Evolutionary conservation across 2,113 vertebrate species (phyloP), one percentile per base, ranked within the genome.

Genomic region (Acanthochromis polyacanthus): DNA sequence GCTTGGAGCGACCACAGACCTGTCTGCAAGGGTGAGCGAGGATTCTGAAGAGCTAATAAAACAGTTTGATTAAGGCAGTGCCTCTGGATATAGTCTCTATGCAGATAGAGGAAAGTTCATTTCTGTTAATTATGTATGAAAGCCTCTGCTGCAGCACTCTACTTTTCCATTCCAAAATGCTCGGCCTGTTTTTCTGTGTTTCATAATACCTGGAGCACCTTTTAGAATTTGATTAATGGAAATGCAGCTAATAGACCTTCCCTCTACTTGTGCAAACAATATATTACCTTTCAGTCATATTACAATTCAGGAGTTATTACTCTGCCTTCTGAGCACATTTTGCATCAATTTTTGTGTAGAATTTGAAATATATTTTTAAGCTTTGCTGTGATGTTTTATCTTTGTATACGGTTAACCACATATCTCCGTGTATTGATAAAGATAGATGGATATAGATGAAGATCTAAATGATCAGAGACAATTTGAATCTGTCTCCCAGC

Each of bases 1-100:
- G 97, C 97, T 65, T 99, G 98, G 98, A 99, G 97, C 89, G 97
- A 99, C 93, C 97, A 99, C 61, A 95, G 97, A 70, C 98, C 98
- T 12, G 96, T 97, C 12, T 99, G 98, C 90, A 99, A 98, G 96
- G 98, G 98, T 99, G 95, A 96, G 91, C 3, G 4, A 40, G 53
- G 85, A 67, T 71, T 36, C 70, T 63, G 38, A 65, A 23, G 77
- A 92, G 78, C 88, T 88, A 89, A 91, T 90, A 90, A 85, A 89
- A 73, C 75, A 64, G 80, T 89, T 90, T 93, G 88, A 92, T 91
- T 91, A 90, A 93, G 86, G 82, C 71, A 81, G 74, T 65, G 85
- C 89, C 89, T 88, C 66, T 87, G 89, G 89, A 84, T 79, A 73
- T 65, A 84, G 75, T 80, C 80, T 62, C 83, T 71, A 81, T 90